Conservation (phyloP, 92 coral and sea anemone species). For the Meandrina meandrites region DNA sequence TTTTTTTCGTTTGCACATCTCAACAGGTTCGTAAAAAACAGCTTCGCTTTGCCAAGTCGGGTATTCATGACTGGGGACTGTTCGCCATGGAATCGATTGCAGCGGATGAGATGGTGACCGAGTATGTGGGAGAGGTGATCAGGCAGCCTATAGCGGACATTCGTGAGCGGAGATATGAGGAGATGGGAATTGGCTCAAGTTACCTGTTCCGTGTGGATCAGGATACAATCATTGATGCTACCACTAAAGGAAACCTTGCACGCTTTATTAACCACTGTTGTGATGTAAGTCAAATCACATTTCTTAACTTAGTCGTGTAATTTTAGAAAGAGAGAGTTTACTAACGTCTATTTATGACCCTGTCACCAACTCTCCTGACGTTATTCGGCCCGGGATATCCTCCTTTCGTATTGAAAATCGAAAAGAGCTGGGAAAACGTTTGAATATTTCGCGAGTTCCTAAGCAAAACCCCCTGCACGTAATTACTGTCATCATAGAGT, state of each 20-base stretch:
- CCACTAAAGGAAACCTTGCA: slow-evolving; percentile 90
- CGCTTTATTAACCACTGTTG: slow-evolving; percentile 98
- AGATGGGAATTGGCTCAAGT: slow-evolving; percentile 94
- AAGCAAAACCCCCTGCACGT: background rate
- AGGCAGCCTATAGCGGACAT: slow-evolving; percentile 94
- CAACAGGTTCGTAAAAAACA: slow-evolving; percentile 95
- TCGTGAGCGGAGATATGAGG: slow-evolving; percentile 91
- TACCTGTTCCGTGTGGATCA: slow-evolving; percentile 96
- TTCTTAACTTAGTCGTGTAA: background rate
- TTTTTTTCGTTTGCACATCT: background rate
- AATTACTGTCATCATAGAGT: background rate
- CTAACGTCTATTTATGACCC: background rate
- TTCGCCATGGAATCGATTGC: slow-evolving; percentile 97
- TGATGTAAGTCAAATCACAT: slow-evolving; percentile 69
- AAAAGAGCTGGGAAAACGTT: too few species aligned
- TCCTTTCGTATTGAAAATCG: background rate
- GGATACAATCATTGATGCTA: slow-evolving; percentile 97
- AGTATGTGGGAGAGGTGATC: slow-evolving; percentile 94
- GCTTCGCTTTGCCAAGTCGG: slow-evolving; percentile 90
- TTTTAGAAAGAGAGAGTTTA: background rate
- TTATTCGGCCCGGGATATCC: background rate
- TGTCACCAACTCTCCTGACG: background rate
- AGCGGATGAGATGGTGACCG: slow-evolving; percentile 99
- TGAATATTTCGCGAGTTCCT: background rate
- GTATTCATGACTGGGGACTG: slow-evolving; percentile 99